phyloP scores from a whole-genome alignment of 2,888 invertebrate species.

The Agonopterix subpropinquella region DNA sequence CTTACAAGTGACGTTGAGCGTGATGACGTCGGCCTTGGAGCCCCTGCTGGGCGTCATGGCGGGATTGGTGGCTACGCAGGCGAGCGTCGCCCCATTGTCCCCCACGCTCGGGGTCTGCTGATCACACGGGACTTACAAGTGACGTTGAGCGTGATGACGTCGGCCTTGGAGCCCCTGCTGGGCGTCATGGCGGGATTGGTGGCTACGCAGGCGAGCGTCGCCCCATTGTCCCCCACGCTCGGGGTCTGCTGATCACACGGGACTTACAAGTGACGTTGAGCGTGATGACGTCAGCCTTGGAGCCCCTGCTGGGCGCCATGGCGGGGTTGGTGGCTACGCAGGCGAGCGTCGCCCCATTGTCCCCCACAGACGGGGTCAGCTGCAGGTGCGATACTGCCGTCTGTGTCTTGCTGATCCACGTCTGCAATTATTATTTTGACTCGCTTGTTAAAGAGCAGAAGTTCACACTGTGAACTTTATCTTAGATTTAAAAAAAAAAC shows the following conservation, averaged over 20 bases:
- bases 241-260: constrained; percentile 36
- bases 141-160: constrained; percentile 63
- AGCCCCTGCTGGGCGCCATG: constrained; percentile 59
- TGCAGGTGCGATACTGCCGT: constrained; percentile 55
- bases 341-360: constrained; percentile 61
- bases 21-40: constrained; percentile 63
- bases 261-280: constrained; percentile 69
- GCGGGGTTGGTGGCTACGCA: constrained; percentile 64
- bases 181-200: constrained; percentile 64
- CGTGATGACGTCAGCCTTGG: constrained; percentile 62
- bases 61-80: constrained; percentile 64
- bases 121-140: constrained; percentile 49
- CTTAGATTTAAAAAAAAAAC: too few relatives aligned
- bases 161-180: constrained; percentile 58
- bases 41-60: constrained; percentile 59
- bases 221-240: constrained; percentile 51
- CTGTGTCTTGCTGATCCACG: constrained; percentile 43
- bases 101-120: too few relatives aligned
- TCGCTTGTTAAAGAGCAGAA: too few relatives aligned
- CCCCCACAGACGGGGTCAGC: constrained; percentile 47
- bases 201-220: constrained; percentile 63
- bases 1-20: constrained; percentile 69
- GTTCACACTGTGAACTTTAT: too few relatives aligned
- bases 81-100: constrained; percentile 60
- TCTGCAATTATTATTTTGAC: constrained; percentile 27